Conservation (phyloP, 2,888 invertebrate species). For the Monopis laevigella region DNA sequence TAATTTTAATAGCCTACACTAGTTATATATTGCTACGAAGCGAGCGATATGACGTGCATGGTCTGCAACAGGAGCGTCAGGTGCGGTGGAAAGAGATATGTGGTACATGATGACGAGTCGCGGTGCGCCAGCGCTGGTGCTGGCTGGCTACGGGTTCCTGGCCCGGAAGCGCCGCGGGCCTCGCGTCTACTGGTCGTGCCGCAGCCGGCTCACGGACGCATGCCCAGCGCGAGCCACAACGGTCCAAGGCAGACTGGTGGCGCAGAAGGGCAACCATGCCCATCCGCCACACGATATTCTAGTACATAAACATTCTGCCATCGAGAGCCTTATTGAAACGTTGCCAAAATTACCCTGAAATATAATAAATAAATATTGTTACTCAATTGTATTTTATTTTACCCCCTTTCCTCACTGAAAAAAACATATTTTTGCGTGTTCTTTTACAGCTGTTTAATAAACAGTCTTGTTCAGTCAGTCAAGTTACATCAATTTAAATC, state of each 20-base stretch:
- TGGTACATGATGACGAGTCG: constrained; percentile 52
- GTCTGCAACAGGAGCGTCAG: constrained; percentile 1
- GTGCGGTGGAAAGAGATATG: constrained; percentile 21
- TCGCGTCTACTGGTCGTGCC: constrained; percentile 56
- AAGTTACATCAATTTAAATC: no score
- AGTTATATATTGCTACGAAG: not conserved
- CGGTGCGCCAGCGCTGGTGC: constrained; percentile 48
- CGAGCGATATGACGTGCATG: not conserved
- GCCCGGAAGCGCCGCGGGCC: constrained; percentile 51
- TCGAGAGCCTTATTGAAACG: constrained; percentile 55
- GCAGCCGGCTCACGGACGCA: constrained; percentile 33
- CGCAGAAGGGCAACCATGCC: constrained; percentile 32
- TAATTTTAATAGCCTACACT: no score
- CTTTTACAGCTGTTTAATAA: no score
- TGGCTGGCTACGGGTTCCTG: constrained; percentile 45
- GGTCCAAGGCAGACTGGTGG: constrained; percentile 35
- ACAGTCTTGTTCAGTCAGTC: no score
- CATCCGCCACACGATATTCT: constrained; percentile 34
- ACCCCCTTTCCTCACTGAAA: no score
- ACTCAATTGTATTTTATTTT: no score
- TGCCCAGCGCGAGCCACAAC: constrained; percentile 51
- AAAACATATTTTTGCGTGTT: no score
- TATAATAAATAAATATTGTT: not conserved
- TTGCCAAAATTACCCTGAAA: constrained; percentile 22
- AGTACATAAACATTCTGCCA: constrained; percentile 33